Evolutionary conservation across 2,797 vertebrate genomes (phyloP), one percentile per base, ranked within the genome.

Genomic region (Tokudaia tokunoshimensis): DNA sequence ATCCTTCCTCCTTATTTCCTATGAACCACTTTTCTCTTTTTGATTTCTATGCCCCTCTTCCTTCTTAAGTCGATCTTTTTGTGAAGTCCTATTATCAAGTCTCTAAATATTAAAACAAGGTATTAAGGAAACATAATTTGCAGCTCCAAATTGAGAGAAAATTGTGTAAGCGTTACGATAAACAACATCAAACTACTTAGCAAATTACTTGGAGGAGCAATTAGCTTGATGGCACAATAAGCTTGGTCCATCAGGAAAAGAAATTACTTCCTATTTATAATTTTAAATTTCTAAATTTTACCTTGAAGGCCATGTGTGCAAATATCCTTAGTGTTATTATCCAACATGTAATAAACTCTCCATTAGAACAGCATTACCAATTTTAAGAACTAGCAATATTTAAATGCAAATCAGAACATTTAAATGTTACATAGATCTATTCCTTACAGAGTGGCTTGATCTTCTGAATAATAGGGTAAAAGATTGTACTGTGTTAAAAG

Each of bases 401-500:
- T 88, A 90, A 93, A 92, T 50, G 11, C 26, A 95, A 94, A 94
- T 94, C 57, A 86, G 91, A 94, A 19, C 12, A 37, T 57, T 26
- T 93, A 79, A 82, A 81, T 75, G 57, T 88, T 93, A 59, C 34
- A 37, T 89, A 91, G n/a, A 70, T 81, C 50, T 37, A 95, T 84
- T 67, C 59, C 14, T 97, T 91, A 94, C 15, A 91, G 34, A 90
- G 59, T 63, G 88, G 10, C 22, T 94, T 90, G 34, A 91, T 82
- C n/a, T 89, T 17, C 26, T 70, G 90, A 96, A 94, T 89, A 95
- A 92, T 93, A 96, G 50, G 91, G 79, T 89, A 85, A 97, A 96
- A 96, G 74, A 86, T 80, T 85, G 20, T 37, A 79, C 94, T 95
- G 15, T 95, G 47, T 86, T 96, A 82, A 79, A 97, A 94, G 50